Evolutionary conservation across 2,888 invertebrate genomes (phyloP).

Genomic region (Macrophya alboannulata): DNA sequence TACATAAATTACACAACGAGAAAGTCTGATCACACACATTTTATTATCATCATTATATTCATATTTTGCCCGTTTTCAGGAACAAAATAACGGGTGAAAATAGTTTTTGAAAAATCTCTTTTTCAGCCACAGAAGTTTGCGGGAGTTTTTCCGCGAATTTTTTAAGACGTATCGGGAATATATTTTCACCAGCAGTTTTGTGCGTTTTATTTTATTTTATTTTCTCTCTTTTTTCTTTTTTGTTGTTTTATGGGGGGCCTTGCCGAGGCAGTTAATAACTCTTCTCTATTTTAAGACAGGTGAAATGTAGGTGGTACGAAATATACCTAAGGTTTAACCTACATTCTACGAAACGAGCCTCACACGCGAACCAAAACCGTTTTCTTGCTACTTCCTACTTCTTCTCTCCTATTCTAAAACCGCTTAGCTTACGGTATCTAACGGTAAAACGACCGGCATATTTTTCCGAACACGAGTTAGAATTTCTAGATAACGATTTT

Average conservation of each 20-base stretch:
- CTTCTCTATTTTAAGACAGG: slow-evolving; percentile 37
- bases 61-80: neutral
- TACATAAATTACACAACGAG: neutral
- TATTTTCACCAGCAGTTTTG: neutral
- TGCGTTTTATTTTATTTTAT: too few relatives aligned
- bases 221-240: neutral
- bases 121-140: too few relatives aligned
- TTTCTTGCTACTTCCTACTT: neutral
- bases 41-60: neutral
- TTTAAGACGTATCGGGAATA: too few relatives aligned
- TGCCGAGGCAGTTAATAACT: neutral
- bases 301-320: slow-evolving; percentile 38
- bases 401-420: neutral
- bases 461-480: neutral
- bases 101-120: too few relatives aligned
- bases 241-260: neutral
- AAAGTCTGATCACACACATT: neutral
- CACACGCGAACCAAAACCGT: slow-evolving; percentile 38
- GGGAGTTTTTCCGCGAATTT: too few relatives aligned
- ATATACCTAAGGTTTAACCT: slow-evolving; percentile 36
- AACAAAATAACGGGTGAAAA: neutral
- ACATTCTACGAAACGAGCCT: slow-evolving; percentile 19
- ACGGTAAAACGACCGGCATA: slow-evolving; percentile 9
- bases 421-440: neutral
- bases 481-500: neutral